Evolutionary conservation across 2,888 invertebrate genomes (phyloP), one percentile per base, ranked within the genome.

Genomic region (Plebejus anna): DNA sequence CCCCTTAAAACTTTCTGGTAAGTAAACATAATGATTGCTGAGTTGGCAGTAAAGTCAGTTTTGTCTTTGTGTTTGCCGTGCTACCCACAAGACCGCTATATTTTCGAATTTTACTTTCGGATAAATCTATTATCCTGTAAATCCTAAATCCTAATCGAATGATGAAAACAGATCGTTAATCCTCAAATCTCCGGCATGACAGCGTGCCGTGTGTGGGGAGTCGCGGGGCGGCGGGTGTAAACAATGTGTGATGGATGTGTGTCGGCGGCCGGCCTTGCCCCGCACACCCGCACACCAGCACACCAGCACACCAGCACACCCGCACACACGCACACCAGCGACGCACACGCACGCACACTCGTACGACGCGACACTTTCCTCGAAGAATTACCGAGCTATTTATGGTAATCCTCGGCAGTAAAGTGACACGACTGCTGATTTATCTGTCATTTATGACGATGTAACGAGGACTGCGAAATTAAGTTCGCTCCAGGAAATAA

Each of bases 221-320:
- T 22, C 16, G 16, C 13, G 4, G 47, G 55, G 16, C 11, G 61
- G 9, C 61, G 61, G 66, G 16, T 32, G 32, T 66, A 66, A 32
- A 16, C 66, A 66, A 66, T 66, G 36, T 66, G 32, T 66, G 66
- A 66, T 36, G 66, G 13, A 66, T 66, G 66, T 32, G 66, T 66
- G 66, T 66, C 59, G 75, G 51, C n/a, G 28, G 59, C 11, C 70
- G 66, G 36, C 66, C 32, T 61, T 61, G 55, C 1, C 75, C 28
- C 70, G 47, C 57, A 57, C 57, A 75, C 32, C 11, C 16, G 75
- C 28, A 59, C 36, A 6, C 28, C 9, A 13, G 11, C 47, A 22
- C 47, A 28, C 32, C 1, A 11, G 32, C 32, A 38, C 13, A 32
- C 70, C 9, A 13, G 11, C 47, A 22, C 47, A 28, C 32, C 1